phyloP scores from a whole-genome alignment of 23 tunicate species.

The Ascidia mentula region DNA sequence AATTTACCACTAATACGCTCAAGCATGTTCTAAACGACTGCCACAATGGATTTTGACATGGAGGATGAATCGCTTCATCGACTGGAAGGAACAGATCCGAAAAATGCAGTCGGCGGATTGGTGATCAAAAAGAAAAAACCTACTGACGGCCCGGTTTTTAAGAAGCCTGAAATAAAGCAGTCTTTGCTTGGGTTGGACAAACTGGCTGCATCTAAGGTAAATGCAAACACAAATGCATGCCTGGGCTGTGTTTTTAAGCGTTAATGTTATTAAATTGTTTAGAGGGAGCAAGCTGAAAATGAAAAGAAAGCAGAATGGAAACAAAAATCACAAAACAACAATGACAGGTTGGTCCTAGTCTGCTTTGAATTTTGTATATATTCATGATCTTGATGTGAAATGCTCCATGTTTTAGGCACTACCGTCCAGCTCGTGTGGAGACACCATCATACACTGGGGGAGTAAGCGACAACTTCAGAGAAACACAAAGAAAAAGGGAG shows the following conservation, averaged over 20 bases:
- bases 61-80: conserved; percentile 62
- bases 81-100: conserved; percentile 71
- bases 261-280: neutral
- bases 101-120: conserved; percentile 55
- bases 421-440: conserved; percentile 83
- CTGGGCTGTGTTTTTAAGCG: too few relatives aligned
- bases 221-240: too few relatives aligned
- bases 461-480: conserved; percentile 81
- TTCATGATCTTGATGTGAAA: neutral
- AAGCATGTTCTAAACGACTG: too few relatives aligned
- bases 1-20: neutral
- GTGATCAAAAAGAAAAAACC: conserved; percentile 82
- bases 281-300: conserved; percentile 23
- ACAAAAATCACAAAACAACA: conserved; percentile 16
- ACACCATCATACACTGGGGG: conserved; percentile 96
- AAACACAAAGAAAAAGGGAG: conserved; percentile 53
- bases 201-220: conserved; percentile 67
- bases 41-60: conserved; percentile 9
- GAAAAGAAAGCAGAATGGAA: neutral
- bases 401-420: conserved; percentile 32
- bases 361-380: neutral
- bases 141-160: conserved; percentile 63
- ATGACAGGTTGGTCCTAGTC: conserved; percentile 7
- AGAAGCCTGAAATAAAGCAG: conserved; percentile 70
- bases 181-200: conserved; percentile 93